Base-by-base conservation (phyloP, 2,888 invertebrate genomes). In the Metalampra italica region DNA sequence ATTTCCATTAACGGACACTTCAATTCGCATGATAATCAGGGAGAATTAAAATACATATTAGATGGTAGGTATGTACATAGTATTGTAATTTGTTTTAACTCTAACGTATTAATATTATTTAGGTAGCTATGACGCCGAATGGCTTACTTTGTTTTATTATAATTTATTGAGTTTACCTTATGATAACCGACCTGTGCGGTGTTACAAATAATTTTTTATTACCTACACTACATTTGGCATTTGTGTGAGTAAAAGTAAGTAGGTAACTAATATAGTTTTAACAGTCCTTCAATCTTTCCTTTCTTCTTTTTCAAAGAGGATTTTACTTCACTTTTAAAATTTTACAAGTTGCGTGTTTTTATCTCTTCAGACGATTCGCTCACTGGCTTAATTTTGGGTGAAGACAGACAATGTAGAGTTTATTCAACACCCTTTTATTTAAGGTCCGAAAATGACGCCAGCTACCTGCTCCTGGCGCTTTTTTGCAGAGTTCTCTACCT, bases 401-500 rank as follows among this genome's bases (percentile, higher is more conserved):
- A 7, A 29, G 53, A 53, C 53, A 60, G 60, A 60, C 71, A 71
- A 68, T 64, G 64, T 70, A 64, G 61, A n/a, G n/a, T n/a, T 69
- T 66, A 22, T 22, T 2, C 22, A 32, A 45, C 41, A 45, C 36
- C 44, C 41, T 39, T 39, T 43, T 48, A 48, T 44, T 36, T 36
- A n/a, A 68, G 68, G 72, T 64, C 61, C 69, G 64, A 65, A 74
- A 71, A 68, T 66, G 75, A 72, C 72, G 68, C 66, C 69, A 52
- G 64, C 71, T 42, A 42, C 41, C 41, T 42, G 74, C 85, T 22
- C 22, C 85, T 86, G 85, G 82, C 75, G 63, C 64, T 78, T 85
- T 86, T 87, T 85, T 85, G 82, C 78, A 60, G 71, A 64, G 64
- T 71, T 64, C 70, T 66, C 74, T 74, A 69, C 71, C 71, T 78